Evolutionary conservation across 2,888 invertebrate genomes (phyloP), one percentile per base, ranked within the genome.

Genomic region (Dolichomitus sp.): DNA sequence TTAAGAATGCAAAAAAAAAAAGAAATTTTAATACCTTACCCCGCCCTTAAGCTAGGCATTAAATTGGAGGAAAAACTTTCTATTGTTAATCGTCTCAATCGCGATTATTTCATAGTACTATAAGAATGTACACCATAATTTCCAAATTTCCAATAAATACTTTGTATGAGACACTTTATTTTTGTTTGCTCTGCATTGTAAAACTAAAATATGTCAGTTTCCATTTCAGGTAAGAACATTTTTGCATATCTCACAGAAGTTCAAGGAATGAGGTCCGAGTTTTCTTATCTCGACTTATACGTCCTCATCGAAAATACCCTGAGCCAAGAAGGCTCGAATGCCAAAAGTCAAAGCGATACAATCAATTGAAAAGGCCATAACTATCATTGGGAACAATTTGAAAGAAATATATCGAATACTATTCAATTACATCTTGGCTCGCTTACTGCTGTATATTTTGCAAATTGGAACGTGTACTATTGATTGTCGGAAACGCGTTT

Each of bases 361-460:
- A 72, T 48, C 72, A 59, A 72, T 72, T 48, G 72, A 14, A 30
- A 33, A 5, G 72, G 59, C 72, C 19, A 45, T 72, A 33, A 19
- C 48, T 30, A 59, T 59, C 37, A 33, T 45, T 37, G 59, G 2
- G 33, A 17, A 59, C 17, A 48, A 30, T 72, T 17, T 33, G 45
- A 45, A n/a, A 30, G n/a, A 19, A 33, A 30, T 6, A 30, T 19
- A 59, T 42, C 69, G 59, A 61, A 72, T 33, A 48, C n/a, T 7
- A 33, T 59, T 59, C 45, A 59, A 72, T 48, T 59, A 72, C 59
- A n/a, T 59, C 57, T 72, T 72, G 72, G 72, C 72, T 45, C 33
- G 30, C 7, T 30, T 45, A 45, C 72, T 33, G 45, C 45, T 45
- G 48, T 30, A 42, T 59, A 33, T 14, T 45, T 19, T 11, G 0